Evolutionary conservation across 2,888 invertebrate species (phyloP), one percentile per base, ranked within the genome.

Genomic region (Catonia carolina): DNA sequence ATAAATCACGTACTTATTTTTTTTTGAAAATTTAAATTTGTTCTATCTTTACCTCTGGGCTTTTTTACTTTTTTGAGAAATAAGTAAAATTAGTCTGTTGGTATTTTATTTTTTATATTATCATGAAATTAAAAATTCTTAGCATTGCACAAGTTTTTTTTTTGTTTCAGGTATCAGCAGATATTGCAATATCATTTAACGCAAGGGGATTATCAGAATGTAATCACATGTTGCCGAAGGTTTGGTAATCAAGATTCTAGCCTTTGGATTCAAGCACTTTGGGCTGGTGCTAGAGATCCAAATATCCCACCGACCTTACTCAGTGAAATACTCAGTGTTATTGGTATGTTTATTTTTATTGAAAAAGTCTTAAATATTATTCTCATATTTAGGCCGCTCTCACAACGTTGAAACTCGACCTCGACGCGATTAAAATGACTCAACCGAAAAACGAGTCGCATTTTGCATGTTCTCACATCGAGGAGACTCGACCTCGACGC

Each of bases 251-350:
- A 83, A 63, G 85, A 91, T 67, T 85, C 90, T 22, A 82, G 85
- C 53, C 77, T 94, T 58, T 95, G 94, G 94, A 80, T 92, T 10
- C 89, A 92, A 71, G 86, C 92, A 47, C 77, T 96, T 61, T 87
- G 89, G 79, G 84, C 85, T 64, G 82, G 83, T 61, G 77, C 81
- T 5, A 75, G 76, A 61, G 77, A 79, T 60, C 75, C 77, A 49
- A 75, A 80, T 33, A 79, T 83, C 60, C 79, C 83, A 1, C 70
- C 79, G 1, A 70, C 71, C 62, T 74, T 79, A 50, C 74, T 85
- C 56, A 75, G 79, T 0, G 80, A 82, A 64, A 78, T 85, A 60
- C 74, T 85, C 58, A 74, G 75, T 45, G 79, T 80, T 45, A 81
- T 84, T 36, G 81, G 81, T 81, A 65, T 67, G 27, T 27, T 18